Conservation (phyloP, 2,797 vertebrate species). For the Sebastes miniatus region DNA sequence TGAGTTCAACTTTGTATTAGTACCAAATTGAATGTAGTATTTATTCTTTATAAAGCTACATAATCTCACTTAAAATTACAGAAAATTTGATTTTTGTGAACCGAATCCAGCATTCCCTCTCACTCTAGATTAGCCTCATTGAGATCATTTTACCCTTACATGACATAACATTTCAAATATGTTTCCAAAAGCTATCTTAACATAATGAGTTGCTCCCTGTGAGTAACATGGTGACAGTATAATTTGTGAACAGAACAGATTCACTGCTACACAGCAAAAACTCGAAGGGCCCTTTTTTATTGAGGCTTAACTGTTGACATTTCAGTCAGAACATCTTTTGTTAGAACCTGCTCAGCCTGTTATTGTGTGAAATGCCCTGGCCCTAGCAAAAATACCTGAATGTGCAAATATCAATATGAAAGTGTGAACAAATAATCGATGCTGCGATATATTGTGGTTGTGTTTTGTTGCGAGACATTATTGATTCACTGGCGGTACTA, state of each 20-base stretch:
- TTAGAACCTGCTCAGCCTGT: slow-evolving; percentile 14
- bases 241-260: slow-evolving; percentile 6
- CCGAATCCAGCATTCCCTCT: neutral
- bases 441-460: slow-evolving; percentile 3
- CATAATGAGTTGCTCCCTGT: neutral
- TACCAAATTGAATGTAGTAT: neutral
- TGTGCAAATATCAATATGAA: slow-evolving; percentile 46
- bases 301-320: slow-evolving; percentile 40
- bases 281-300: slow-evolving; percentile 10
- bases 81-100: rapidly evolving
- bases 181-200: slow-evolving; percentile 6
- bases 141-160: neutral
- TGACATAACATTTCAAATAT: neutral
- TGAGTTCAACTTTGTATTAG: neutral
- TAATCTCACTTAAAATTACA: neutral
- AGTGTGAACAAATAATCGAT: slow-evolving; percentile 42
- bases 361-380: slow-evolving; percentile 30
- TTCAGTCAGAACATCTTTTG: slow-evolving; percentile 42
- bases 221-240: neutral
- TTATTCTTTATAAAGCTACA: neutral
- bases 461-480: slow-evolving; percentile 15
- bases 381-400: neutral
- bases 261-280: neutral
- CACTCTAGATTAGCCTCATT: neutral
- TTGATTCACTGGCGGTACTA: slow-evolving; percentile 8